A percentile compares a stretch with the other conserved stretches of the same genome.
phyloP scores from a whole-genome alignment of 2,113 vertebrate species.

The Herpailurus yagouaroundi region DNA sequence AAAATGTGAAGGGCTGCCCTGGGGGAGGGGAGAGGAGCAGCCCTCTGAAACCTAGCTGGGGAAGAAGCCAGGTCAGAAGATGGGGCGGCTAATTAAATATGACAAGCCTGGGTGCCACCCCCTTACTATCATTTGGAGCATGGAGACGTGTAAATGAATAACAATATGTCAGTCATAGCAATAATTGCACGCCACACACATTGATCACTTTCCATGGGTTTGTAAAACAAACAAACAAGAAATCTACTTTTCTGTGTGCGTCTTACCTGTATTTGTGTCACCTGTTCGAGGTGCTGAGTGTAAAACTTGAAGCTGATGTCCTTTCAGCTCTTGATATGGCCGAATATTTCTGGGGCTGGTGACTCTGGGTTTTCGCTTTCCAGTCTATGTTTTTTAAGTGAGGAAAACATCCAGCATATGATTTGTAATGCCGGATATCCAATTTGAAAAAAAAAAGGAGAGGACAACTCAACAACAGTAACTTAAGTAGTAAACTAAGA shows the following conservation, averaged over 20 bases:
- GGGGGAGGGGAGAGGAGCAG: not conserved
- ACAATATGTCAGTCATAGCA: not conserved
- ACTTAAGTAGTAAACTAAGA: not conserved
- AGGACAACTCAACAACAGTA: not conserved
- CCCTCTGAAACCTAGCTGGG: not conserved
- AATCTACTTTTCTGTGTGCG: not conserved
- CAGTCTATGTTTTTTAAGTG: not conserved
- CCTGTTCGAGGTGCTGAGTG: not conserved
- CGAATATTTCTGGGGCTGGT: not conserved
- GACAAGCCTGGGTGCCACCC: not conserved
- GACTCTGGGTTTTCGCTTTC: not conserved
- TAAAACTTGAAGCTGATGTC: not conserved
- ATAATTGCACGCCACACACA: not conserved
- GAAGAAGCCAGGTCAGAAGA: not conserved
- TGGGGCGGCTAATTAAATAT: not conserved
- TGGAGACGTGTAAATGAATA: not conserved
- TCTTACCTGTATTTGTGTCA: not conserved
- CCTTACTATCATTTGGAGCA: not conserved
- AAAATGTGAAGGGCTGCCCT: not conserved
- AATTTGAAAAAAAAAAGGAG: not conserved
- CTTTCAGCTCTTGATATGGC: slow-evolving; percentile 8
- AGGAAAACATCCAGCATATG: not conserved
- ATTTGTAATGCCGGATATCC: slow-evolving; percentile 1
- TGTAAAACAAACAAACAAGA: slow-evolving; percentile 48
- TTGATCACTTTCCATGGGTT: not conserved